These are phyloP conservation scores for Papilio xuthus DNA, from an alignment of 1,140 invertebrate genomes.

Conservation along the genomic window DNA sequence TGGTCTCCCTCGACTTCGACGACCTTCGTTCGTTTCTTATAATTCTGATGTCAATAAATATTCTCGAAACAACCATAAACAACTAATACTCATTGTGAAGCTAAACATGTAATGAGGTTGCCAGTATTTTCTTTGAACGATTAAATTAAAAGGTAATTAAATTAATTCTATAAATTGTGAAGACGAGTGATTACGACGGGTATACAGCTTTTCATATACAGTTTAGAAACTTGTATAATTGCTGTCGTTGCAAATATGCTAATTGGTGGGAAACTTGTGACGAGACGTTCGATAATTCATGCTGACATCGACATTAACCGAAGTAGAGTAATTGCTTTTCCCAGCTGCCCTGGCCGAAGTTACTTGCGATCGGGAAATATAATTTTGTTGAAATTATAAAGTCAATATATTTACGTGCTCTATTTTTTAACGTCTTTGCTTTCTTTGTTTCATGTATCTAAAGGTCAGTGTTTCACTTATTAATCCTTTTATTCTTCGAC, in stretches of 20 bases:
- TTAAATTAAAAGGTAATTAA: neutral
- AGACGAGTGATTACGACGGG: neutral
- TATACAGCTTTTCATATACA: neutral
- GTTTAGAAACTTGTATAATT: conserved; percentile 7
- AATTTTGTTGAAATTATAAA: conserved; percentile 6
- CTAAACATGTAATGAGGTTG: neutral
- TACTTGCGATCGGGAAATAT: neutral
- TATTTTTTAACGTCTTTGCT: neutral
- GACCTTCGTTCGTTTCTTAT: too few relatives aligned
- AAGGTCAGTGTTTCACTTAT: too few relatives aligned
- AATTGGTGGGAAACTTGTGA: conserved; percentile 13
- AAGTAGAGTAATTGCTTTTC: conserved; percentile 12
- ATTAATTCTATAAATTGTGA: neutral
- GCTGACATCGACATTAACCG: neutral
- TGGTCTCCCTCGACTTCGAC: too few relatives aligned
- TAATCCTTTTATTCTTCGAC: too few relatives aligned
- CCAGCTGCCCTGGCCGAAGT: conserved; percentile 2
- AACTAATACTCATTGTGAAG: too few relatives aligned
- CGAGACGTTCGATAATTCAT: conserved; percentile 20
- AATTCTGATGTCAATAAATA: too few relatives aligned
- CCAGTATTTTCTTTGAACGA: neutral
- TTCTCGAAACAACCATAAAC: too few relatives aligned
- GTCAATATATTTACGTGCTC: neutral
- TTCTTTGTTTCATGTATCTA: neutral
- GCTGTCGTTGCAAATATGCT: neutral